phyloP scores from a whole-genome alignment of 2,888 invertebrate genomes.

The Clistopyga incitator region DNA sequence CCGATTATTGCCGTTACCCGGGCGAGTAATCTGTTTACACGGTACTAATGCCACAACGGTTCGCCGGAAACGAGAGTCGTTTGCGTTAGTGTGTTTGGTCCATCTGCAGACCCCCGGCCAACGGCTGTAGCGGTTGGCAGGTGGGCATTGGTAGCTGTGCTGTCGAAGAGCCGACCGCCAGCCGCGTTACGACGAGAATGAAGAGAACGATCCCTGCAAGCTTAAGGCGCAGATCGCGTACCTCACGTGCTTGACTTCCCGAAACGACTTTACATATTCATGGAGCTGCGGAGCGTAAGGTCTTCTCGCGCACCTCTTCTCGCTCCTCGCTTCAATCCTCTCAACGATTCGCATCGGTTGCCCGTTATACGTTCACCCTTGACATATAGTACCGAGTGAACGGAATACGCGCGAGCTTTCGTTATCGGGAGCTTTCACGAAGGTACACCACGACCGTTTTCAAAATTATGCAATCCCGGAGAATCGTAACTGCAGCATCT shows the following conservation, averaged over 20 bases:
- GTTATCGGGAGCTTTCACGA: slow-evolving; percentile 31
- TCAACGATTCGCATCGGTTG: slow-evolving; percentile 5
- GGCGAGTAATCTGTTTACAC: slow-evolving; percentile 72
- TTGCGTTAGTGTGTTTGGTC: slow-evolving; percentile 5
- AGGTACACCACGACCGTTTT: slow-evolving; percentile 39
- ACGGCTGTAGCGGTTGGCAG: slow-evolving; percentile 7
- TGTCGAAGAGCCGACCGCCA: slow-evolving; percentile 9
- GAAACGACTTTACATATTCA: slow-evolving; percentile 78
- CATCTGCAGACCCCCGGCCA: neutral
- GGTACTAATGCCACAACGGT: slow-evolving; percentile 42
- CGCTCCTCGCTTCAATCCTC: neutral
- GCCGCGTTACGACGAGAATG: slow-evolving; percentile 25
- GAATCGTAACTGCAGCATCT: slow-evolving; percentile 9
- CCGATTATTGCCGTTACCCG: slow-evolving; percentile 69
- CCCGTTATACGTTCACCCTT: neutral
- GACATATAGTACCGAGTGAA: slow-evolving; percentile 4
- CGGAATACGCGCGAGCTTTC: neutral
- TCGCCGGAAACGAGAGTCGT: slow-evolving; percentile 26
- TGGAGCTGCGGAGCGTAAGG: slow-evolving; percentile 63
- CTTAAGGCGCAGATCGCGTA: slow-evolving; percentile 38
- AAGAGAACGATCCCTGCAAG: slow-evolving; percentile 38
- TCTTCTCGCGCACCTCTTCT: slow-evolving; percentile 25
- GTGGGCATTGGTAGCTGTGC: slow-evolving; percentile 10
- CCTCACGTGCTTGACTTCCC: slow-evolving; percentile 71
- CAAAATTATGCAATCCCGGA: slow-evolving; percentile 48